phyloP scores from a whole-genome alignment of 2,113 vertebrate species.

The Actenoides hombroni region DNA sequence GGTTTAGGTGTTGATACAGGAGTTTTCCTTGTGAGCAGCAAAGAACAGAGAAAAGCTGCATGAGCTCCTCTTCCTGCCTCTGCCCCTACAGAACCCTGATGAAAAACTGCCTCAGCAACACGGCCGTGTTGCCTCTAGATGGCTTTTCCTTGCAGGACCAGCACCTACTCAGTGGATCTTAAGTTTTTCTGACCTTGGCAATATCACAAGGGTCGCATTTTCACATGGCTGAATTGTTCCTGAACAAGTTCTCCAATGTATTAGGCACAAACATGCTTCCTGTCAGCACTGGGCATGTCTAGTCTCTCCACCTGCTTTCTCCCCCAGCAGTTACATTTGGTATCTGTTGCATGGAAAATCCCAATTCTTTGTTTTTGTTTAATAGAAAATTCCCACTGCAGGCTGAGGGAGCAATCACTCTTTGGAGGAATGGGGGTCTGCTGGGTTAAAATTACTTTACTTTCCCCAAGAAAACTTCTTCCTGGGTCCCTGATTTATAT shows the following conservation, averaged over 20 bases:
- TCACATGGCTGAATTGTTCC: slow-evolving; percentile 11
- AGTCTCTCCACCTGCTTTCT: neutral
- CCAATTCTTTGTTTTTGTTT: neutral
- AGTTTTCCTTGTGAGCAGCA: neutral
- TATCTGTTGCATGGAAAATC: neutral
- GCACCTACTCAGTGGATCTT: neutral
- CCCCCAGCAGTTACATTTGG: neutral
- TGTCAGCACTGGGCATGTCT: slow-evolving; percentile 16
- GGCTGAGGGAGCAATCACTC: neutral
- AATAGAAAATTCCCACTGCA: neutral
- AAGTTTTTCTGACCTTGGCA: slow-evolving; percentile 24
- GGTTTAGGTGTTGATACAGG: neutral
- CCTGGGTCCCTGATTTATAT: neutral
- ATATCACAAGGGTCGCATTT: neutral
- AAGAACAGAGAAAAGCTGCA: neutral
- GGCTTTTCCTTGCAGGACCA: neutral
- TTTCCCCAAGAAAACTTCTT: neutral
- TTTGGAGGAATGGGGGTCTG: neutral
- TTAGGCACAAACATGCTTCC: slow-evolving; percentile 11
- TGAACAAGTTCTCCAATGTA: neutral
- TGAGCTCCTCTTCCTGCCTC: neutral
- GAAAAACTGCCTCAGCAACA: neutral
- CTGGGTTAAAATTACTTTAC: neutral
- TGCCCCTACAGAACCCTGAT: neutral
- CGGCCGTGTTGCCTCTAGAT: neutral